Percentiles rank a stretch among this genome's conserved stretches.
phyloP scores from a whole-genome alignment of 1,140 invertebrate genomes.

The Prorops nasuta region DNA sequence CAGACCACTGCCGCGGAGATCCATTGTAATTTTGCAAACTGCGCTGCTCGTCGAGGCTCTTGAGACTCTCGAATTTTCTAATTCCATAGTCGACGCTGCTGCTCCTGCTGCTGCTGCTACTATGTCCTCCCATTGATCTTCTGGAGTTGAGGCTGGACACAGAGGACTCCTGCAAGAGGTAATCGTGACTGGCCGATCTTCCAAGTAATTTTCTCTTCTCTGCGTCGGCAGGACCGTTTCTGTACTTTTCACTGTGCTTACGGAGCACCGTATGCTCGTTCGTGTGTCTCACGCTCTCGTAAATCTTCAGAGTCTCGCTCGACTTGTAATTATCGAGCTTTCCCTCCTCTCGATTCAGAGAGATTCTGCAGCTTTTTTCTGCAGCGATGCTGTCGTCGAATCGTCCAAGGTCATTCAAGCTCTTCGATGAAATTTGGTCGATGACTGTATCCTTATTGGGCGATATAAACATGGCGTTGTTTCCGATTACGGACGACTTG shows the following conservation, averaged over 20 bases:
- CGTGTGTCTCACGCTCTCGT: slow-evolving; percentile 5
- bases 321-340: no score
- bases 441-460: no score
- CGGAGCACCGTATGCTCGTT: slow-evolving; percentile 27
- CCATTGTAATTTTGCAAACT: slow-evolving; percentile 31
- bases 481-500: no score
- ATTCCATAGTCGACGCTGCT: slow-evolving; percentile 42
- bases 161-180: slow-evolving; percentile 16
- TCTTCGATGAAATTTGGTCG: no score
- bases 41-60: slow-evolving; percentile 44
- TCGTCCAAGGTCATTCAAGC: slow-evolving; percentile 12
- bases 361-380: no score
- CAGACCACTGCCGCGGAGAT: no score
- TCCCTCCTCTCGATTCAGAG: no score
- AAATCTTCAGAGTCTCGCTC: slow-evolving; percentile 28
- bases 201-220: slow-evolving; percentile 34
- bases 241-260: slow-evolving; percentile 24
- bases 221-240: slow-evolving; percentile 29
- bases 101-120: no score
- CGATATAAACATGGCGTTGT: no score
- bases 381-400: slow-evolving; percentile 9
- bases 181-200: slow-evolving; percentile 31
- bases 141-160: slow-evolving; percentile 48
- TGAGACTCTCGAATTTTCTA: slow-evolving; percentile 50
- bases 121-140: no score